Evolutionary conservation across 2,888 invertebrate species (phyloP), one percentile per base, ranked within the genome.

Genomic region (Laothoe populi): DNA sequence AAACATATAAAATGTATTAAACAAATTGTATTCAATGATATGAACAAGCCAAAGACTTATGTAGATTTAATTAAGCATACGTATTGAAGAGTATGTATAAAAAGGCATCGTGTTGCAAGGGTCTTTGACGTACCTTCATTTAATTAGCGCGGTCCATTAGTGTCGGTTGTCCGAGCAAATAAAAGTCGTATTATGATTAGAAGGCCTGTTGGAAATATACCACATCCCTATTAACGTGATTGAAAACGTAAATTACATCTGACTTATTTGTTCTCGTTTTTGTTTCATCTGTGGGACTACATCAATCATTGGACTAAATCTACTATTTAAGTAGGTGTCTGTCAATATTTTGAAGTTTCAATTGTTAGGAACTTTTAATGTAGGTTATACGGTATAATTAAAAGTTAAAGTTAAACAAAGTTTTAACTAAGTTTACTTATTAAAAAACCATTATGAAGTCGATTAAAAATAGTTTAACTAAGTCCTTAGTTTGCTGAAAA

Each of bases 81-180:
- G 49, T 42, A 60, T 49, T 40, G 24, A 42, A 19, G 16, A 40
- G 21, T 44, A 26, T 48, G 60, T 21, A n/a, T 61, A 61, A 26
- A 61, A n/a, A 61, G 42, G 40, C 60, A 61, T 61, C 21, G 49
- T 42, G 42, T 61, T 61, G 61, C 45, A 57, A 61, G 46, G 45
- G 62, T 72, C 75, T 78, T 77, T 75, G 80, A 78, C 75, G 72
- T 79, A 74, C 82, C n/a, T 78, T 74, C 82, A 83, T 84, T 87
- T 87, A 83, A 87, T 87, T 86, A 86, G 78, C 70, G 73, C 70
- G 70, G 76, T 81, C 85, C 87, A 86, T 87, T 87, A 87, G 79
- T 73, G 78, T 66, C 69, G 73, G 70, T 68, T 63, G 74, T 69
- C 73, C 73, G 73, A 70, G 75, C 76, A 79, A 81, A 85, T 84